Percentiles rank a stretch among this genome's conserved stretches.
These are phyloP conservation scores for Clarias laeviceps DNA, from an alignment of 2,797 vertebrate species.

Conservation along the genomic window DNA sequence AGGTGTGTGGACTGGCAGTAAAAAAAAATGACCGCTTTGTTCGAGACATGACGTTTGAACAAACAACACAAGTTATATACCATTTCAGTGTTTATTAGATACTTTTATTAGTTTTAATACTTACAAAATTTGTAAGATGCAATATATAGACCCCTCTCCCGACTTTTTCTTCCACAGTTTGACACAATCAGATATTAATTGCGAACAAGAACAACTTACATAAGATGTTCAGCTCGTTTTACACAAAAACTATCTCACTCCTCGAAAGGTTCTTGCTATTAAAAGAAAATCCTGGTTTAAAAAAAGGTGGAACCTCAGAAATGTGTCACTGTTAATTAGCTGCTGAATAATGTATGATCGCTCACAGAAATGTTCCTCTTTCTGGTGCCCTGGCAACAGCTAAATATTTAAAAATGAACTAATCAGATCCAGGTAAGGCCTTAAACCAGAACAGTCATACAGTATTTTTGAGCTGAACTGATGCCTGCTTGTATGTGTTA, in stretches of 20 bases:
- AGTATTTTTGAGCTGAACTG: not conserved
- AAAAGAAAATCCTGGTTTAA: constrained; percentile 7
- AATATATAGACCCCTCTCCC: no score
- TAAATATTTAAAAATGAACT: constrained; percentile 43
- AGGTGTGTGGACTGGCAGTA: no score
- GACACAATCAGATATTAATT: not conserved
- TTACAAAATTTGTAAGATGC: no score
- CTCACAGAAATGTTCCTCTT: constrained; percentile 23
- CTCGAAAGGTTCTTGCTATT: not conserved
- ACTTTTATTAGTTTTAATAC: no score
- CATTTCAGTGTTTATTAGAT: no score
- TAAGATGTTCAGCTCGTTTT: not conserved
- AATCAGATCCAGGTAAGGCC: constrained; percentile 5
- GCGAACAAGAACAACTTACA: not conserved
- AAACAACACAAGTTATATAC: no score
- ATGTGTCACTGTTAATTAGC: constrained; percentile 33
- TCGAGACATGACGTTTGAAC: no score
- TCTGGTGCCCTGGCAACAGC: constrained; percentile 3
- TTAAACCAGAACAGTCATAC: not conserved
- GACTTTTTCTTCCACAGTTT: not conserved
- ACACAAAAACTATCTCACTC: not conserved
- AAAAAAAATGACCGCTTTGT: no score
- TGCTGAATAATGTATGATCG: constrained; percentile 36
- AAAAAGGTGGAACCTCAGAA: not conserved
- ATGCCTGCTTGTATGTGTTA: not conserved